Percentiles rank a stretch among this genome's conserved stretches.
Evolutionary conservation across 2,888 invertebrate species (phyloP).

Genomic region (Pandemis cinnamomeana): DNA sequence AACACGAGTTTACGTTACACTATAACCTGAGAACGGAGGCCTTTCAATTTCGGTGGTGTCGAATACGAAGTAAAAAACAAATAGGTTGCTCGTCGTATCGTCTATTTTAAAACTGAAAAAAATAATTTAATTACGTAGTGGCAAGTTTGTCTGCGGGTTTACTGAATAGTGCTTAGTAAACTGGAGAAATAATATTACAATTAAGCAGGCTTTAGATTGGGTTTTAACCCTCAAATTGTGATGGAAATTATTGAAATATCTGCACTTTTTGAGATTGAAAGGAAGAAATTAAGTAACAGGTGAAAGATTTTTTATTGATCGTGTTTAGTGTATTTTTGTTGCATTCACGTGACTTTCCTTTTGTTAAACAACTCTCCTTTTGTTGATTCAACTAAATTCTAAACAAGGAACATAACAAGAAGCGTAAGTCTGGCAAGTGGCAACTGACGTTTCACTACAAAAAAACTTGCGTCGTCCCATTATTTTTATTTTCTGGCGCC

Average conservation of each 20-base stretch:
- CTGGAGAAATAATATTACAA: too few relatives aligned
- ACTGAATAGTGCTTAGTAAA: too few relatives aligned
- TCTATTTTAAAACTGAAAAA: neutral
- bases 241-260: too few relatives aligned
- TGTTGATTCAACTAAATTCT: neutral
- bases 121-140: neutral
- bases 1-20: constrained; percentile 6
- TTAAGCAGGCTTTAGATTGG: too few relatives aligned
- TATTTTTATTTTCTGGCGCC: constrained; percentile 23
- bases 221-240: too few relatives aligned
- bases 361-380: too few relatives aligned
- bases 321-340: too few relatives aligned
- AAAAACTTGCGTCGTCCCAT: constrained; percentile 9
- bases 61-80: neutral
- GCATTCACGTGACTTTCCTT: neutral
- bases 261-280: too few relatives aligned
- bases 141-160: too few relatives aligned
- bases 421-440: neutral
- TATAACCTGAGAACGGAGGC: neutral
- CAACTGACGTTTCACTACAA: constrained; percentile 12
- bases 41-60: constrained; percentile 17
- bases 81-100: neutral
- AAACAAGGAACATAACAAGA: neutral
- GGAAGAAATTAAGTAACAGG: too few relatives aligned
- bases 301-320: too few relatives aligned